Conservation (phyloP, 2,888 invertebrate genomes). For the Ophion ellenae region DNA sequence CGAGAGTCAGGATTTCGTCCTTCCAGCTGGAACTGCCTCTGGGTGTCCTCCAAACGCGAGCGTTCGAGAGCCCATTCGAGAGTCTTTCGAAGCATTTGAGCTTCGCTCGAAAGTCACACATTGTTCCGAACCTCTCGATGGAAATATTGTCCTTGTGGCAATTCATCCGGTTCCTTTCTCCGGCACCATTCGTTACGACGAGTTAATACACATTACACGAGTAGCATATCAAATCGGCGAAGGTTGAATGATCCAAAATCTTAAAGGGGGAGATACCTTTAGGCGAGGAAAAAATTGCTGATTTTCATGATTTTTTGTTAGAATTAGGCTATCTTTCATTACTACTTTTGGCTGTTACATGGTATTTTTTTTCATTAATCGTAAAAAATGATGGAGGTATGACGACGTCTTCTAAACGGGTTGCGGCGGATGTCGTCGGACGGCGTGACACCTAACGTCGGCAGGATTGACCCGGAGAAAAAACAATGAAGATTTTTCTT, state of each 20-base stretch:
- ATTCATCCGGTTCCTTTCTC: slow-evolving; percentile 56
- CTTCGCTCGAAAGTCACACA: slow-evolving; percentile 8
- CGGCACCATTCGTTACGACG: background rate
- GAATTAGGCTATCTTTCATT: too few relatives aligned
- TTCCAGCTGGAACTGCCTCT: slow-evolving; percentile 33
- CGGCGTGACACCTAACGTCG: too few relatives aligned
- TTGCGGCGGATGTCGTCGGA: too few relatives aligned
- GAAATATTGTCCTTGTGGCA: slow-evolving; percentile 46
- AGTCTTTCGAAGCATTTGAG: slow-evolving; percentile 45
- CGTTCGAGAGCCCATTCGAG: background rate
- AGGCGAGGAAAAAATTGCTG: too few relatives aligned
- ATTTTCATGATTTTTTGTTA: too few relatives aligned
- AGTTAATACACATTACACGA: background rate
- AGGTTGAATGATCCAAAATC: background rate
- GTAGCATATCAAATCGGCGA: slow-evolving; percentile 8
- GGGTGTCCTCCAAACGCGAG: slow-evolving; percentile 35
- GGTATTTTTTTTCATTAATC: too few relatives aligned
- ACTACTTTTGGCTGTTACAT: too few relatives aligned
- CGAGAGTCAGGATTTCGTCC: slow-evolving; percentile 53
- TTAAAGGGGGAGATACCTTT: too few relatives aligned
- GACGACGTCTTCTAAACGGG: too few relatives aligned
- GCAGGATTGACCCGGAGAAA: too few relatives aligned
- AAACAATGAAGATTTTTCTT: too few relatives aligned
- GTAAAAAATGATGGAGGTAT: too few relatives aligned
- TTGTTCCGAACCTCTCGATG: slow-evolving; percentile 25